Base-by-base conservation (phyloP, 2,888 invertebrate genomes). In the Lepidochrysops patricia region DNA sequence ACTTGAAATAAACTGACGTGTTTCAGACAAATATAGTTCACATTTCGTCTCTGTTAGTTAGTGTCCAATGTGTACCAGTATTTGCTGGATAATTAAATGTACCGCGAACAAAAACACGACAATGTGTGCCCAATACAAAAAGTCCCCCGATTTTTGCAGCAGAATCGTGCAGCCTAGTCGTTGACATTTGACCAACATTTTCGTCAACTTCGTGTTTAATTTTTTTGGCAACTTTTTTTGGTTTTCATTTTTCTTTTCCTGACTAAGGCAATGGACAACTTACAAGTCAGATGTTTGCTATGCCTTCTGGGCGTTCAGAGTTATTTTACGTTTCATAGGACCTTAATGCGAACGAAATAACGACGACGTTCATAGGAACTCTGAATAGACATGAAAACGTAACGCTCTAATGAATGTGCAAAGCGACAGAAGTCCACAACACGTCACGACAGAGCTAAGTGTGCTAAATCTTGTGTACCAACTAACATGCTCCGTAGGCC, bases 371-470 rank as follows among this genome's bases (percentile, higher is more conserved):
- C n/a, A n/a, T n/a, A n/a, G n/a, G n/a, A n/a, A n/a, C n/a, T n/a
- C n/a, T n/a, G n/a, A n/a, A n/a, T n/a, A n/a, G n/a, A n/a, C n/a
- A 74, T 73, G 76, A 70, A 84, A 82, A 76, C 79, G 79, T 82
- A 79, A 83, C 80, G 82, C 77, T 84, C 85, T 86, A 87, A 86
- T 81, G 81, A 79, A 75, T 79, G 77, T 79, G 81, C 77, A 80
- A 84, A 82, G 76, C 73, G 72, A 67, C 75, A 74, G 75, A 76
- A 76, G 82, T 80, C 82, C 76, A 84, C 82, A 81, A 73, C 48
- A 59, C 73, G 76, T 83, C 73, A 74, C 73, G 72, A 82, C 79
- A 70, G 71, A 77, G 68, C 73, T 66, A 69, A 78, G 84, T 73
- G 84, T 84, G 86, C 85, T 87, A 87, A 87, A 84, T 84, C 80